These are phyloP conservation scores for Melitaea athalia DNA, from an alignment of 2,888 invertebrate genomes.

Conservation along the genomic window DNA sequence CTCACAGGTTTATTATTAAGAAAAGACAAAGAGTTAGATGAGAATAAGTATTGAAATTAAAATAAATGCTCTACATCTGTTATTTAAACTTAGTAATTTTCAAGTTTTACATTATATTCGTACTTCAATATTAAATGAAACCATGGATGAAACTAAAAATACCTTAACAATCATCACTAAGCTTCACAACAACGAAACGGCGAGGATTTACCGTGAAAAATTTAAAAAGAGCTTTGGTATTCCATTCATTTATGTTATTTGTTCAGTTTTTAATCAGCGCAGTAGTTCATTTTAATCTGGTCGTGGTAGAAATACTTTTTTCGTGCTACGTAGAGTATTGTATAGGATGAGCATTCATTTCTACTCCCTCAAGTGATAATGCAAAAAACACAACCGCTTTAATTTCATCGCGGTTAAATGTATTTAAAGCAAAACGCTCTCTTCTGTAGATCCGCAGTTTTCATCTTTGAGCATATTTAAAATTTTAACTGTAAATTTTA, in stretches of 20 bases:
- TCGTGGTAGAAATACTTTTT: slow-evolving; percentile 28
- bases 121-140: slow-evolving; percentile 1
- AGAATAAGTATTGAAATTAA: too few relatives aligned
- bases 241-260: slow-evolving; percentile 25
- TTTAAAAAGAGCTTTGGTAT: slow-evolving; percentile 23
- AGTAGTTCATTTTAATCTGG: slow-evolving; percentile 31
- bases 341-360: slow-evolving; percentile 40
- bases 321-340: slow-evolving; percentile 35
- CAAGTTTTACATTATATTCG: too few relatives aligned
- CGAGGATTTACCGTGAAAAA: slow-evolving; percentile 25
- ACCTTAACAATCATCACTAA: slow-evolving; percentile 29
- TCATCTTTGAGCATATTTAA: background rate
- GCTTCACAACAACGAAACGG: slow-evolving; percentile 29
- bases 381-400: slow-evolving; percentile 11
- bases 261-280: slow-evolving; percentile 31
- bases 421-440: slow-evolving; percentile 7
- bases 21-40: too few relatives aligned
- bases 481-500: background rate
- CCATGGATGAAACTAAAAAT: slow-evolving; percentile 22
- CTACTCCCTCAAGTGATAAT: slow-evolving; percentile 37
- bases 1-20: too few relatives aligned
- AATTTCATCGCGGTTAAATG: slow-evolving; percentile 7
- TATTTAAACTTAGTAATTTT: too few relatives aligned
- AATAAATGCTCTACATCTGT: too few relatives aligned
- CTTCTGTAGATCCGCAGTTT: background rate